phyloP scores from a whole-genome alignment of 2,113 vertebrate species.

The Plotosus lineatus region DNA sequence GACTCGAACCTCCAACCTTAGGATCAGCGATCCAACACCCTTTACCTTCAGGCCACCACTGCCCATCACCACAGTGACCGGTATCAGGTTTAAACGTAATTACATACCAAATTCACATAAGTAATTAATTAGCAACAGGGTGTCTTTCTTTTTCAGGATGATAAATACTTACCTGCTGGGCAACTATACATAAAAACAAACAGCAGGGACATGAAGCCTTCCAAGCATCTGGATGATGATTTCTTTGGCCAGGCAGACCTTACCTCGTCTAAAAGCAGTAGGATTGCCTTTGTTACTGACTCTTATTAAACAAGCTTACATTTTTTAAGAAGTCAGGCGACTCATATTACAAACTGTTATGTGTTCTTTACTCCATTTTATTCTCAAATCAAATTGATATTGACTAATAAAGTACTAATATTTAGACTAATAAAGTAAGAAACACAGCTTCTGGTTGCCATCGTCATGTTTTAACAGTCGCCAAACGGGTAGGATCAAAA shows the following conservation, averaged over 20 bases:
- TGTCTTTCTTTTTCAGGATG: background rate
- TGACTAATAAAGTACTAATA: background rate
- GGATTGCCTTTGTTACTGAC: background rate
- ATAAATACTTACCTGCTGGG: background rate
- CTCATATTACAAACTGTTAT: background rate
- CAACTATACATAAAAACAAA: background rate
- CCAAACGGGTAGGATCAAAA: constrained; percentile 51
- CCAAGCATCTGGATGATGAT: background rate
- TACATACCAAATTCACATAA: background rate
- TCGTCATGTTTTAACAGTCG: constrained; percentile 43
- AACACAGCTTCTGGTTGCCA: constrained; percentile 1
- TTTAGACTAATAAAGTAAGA: constrained; percentile 12
- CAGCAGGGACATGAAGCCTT: background rate
- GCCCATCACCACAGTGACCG: too few relatives aligned
- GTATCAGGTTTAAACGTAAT: background rate
- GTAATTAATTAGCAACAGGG: background rate
- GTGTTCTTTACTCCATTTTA: background rate
- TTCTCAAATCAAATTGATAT: background rate
- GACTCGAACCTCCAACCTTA: too few relatives aligned
- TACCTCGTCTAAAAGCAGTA: background rate
- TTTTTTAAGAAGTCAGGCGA: background rate
- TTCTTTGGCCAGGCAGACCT: background rate
- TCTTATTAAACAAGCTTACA: too few relatives aligned
- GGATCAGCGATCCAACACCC: too few relatives aligned
- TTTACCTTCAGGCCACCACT: too few relatives aligned